These are phyloP conservation scores for Heliangelus exortis DNA, from an alignment of 2,797 vertebrate species.

Conservation along the genomic window DNA sequence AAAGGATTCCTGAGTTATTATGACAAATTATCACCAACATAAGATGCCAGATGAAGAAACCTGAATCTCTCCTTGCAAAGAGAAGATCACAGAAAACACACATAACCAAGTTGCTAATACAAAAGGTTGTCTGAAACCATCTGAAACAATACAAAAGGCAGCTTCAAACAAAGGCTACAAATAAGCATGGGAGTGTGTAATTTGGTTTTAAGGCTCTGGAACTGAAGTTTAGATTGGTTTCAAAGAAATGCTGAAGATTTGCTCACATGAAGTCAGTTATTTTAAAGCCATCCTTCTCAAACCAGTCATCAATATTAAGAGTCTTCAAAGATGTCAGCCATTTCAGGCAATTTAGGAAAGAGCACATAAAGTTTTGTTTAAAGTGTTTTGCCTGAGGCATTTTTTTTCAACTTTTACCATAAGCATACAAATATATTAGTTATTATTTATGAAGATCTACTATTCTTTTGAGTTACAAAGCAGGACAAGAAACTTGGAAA, in stretches of 20 bases:
- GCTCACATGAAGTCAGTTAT: background rate
- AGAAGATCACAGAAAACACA: background rate
- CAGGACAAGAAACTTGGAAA: background rate
- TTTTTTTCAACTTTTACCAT: background rate
- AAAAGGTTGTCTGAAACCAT: background rate
- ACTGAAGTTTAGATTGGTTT: background rate
- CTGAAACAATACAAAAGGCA: background rate
- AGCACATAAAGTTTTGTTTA: background rate
- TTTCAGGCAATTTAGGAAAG: background rate
- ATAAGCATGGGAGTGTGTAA: background rate
- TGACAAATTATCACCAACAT: background rate
- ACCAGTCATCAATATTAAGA: background rate
- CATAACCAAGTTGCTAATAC: background rate
- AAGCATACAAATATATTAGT: background rate
- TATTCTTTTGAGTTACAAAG: background rate
- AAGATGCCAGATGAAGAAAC: background rate
- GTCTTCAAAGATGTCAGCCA: accelerated
- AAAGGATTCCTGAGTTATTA: background rate
- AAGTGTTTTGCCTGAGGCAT: accelerated
- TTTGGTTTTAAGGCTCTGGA: background rate
- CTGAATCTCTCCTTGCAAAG: background rate
- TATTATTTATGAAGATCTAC: background rate
- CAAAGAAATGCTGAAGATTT: background rate
- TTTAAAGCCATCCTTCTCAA: background rate
- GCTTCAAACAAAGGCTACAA: background rate